Evolutionary conservation across 2,113 vertebrate genomes (phyloP).

Genomic region (Stegostoma tigrinum): DNA sequence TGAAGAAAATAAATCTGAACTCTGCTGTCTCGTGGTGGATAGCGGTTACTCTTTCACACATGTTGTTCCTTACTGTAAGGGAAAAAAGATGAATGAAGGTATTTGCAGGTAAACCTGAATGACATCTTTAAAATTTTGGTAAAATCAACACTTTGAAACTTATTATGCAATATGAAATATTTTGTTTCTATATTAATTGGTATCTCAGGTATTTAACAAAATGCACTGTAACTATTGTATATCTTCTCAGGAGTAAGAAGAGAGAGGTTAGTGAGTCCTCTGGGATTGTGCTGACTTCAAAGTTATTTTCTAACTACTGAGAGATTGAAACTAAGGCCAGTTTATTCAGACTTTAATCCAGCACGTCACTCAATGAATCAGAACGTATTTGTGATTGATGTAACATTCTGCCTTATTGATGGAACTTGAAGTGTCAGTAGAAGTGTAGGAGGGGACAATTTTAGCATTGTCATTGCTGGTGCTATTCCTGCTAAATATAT

Average conservation of each 20-base stretch:
- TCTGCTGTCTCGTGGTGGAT: constrained; percentile 91
- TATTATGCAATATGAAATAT: not conserved
- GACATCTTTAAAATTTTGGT: not conserved
- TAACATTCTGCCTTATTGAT: not conserved
- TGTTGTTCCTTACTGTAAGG: constrained; percentile 85
- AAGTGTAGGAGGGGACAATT: not conserved
- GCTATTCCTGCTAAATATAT: not conserved
- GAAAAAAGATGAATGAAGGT: constrained; percentile 90
- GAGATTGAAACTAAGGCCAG: not conserved
- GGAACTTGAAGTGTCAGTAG: not conserved
- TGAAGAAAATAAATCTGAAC: constrained; percentile 72
- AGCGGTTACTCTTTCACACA: constrained; percentile 96
- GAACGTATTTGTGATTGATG: not conserved
- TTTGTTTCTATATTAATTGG: not conserved
- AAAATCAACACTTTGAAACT: not conserved
- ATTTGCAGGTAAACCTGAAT: constrained; percentile 72
- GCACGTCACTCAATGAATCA: not conserved
- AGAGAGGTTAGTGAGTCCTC: not conserved
- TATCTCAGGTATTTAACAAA: not conserved
- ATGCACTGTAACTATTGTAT: not conserved
- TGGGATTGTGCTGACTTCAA: not conserved
- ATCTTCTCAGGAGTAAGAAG: not conserved
- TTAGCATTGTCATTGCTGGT: not conserved
- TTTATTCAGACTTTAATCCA: not conserved
- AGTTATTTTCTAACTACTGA: not conserved